Evolutionary conservation across 2,797 vertebrate genomes (phyloP).

Genomic region (Liparis tanakae): DNA sequence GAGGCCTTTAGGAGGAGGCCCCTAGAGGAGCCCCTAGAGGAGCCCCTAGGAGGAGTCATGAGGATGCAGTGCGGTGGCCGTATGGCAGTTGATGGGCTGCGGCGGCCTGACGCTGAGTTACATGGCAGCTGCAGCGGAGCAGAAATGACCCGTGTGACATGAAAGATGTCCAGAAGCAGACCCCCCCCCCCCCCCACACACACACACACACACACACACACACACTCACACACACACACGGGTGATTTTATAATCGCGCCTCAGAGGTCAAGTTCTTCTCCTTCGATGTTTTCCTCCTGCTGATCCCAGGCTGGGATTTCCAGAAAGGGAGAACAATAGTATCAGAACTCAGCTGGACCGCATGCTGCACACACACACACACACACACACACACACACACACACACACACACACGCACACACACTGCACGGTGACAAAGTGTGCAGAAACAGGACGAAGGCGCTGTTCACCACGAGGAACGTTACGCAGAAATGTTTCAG

Average conservation of each 20-base stretch:
- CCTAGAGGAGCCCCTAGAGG: too few relatives aligned
- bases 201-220: too few relatives aligned
- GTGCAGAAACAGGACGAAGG: too few relatives aligned
- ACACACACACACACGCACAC: too few relatives aligned
- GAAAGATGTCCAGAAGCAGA: too few relatives aligned
- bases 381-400: too few relatives aligned
- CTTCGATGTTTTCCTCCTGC: neutral
- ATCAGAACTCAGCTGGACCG: slow-evolving; percentile 60
- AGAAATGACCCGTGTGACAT: slow-evolving; percentile 50
- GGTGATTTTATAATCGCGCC: slow-evolving; percentile 22
- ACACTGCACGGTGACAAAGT: too few relatives aligned
- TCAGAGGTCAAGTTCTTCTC: slow-evolving; percentile 1
- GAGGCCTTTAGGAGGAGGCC: too few relatives aligned
- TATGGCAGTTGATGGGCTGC: slow-evolving; percentile 57
- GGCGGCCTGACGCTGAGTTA: slow-evolving; percentile 39
- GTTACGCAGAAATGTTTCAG: slow-evolving; percentile 11
- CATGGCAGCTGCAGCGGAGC: slow-evolving; percentile 67
- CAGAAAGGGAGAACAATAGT: slow-evolving; percentile 69
- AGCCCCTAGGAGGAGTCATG: neutral
- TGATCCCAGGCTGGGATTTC: slow-evolving; percentile 57
- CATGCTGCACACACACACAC: slow-evolving; percentile 50
- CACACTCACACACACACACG: too few relatives aligned
- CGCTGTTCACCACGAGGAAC: slow-evolving; percentile 8
- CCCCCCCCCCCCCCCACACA: neutral
- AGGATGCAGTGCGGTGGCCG: slow-evolving; percentile 41